Conservation (phyloP, 2,888 invertebrate species). For the Brachynemurus nebulosus region DNA sequence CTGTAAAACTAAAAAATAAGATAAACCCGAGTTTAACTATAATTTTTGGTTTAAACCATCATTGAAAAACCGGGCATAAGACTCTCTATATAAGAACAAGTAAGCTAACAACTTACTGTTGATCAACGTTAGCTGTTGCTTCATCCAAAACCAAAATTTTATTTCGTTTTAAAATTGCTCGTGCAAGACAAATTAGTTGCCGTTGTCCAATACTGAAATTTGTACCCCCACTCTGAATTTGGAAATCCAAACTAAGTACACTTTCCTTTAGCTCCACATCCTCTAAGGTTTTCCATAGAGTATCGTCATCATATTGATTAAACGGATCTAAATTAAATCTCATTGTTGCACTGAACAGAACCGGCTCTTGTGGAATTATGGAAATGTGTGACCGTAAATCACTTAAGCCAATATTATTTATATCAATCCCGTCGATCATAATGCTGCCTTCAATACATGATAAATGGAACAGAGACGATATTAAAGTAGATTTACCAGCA, state of each 20-base stretch:
- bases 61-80: no score
- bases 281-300: conserved; percentile 56
- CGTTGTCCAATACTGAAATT: conserved; percentile 6
- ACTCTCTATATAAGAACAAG: no score
- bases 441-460: conserved; percentile 56
- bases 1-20: no score
- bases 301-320: conserved; percentile 49
- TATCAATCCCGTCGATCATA: conserved; percentile 54
- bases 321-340: conserved; percentile 65
- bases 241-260: background rate
- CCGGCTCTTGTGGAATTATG: conserved; percentile 43
- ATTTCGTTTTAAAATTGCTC: conserved; percentile 4
- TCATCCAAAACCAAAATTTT: conserved; percentile 6
- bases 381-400: conserved; percentile 38
- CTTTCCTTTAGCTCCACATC: conserved; percentile 31
- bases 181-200: conserved; percentile 3
- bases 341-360: conserved; percentile 55
- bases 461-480: conserved; percentile 64
- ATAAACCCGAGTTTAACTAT: no score
- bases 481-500: conserved; percentile 71
- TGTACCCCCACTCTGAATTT: background rate
- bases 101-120: conserved; percentile 5
- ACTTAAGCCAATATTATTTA: conserved; percentile 40
- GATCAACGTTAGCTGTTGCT: conserved; percentile 6
- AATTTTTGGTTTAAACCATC: no score